Percentiles rank a stretch among this genome's conserved stretches.
These are phyloP conservation scores for Grammomys dolichurus DNA, from an alignment of 2,113 vertebrate genomes.

Conservation along the genomic window DNA sequence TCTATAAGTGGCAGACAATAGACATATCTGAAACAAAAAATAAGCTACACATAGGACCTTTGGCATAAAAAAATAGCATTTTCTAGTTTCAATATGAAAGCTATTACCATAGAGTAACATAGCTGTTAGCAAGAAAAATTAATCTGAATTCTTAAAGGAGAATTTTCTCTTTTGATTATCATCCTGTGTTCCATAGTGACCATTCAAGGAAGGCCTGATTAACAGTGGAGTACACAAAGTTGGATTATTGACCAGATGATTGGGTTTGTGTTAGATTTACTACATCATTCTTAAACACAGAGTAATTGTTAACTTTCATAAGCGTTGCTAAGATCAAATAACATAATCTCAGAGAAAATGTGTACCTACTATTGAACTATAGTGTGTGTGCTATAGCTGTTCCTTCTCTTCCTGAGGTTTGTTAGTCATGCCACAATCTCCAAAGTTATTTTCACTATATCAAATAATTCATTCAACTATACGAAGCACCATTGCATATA, in stretches of 20 bases:
- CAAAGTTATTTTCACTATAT: constrained; percentile 5
- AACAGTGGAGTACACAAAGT: neutral
- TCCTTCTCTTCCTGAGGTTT: neutral
- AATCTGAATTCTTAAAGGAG: neutral
- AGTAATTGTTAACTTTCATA: neutral
- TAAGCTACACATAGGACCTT: neutral
- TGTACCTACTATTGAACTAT: neutral
- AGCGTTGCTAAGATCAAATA: constrained; percentile 18
- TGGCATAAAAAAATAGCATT: constrained; percentile 28
- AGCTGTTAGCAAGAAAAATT: constrained; percentile 1
- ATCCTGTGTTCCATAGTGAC: neutral
- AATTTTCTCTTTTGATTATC: neutral
- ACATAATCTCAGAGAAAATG: constrained; percentile 28
- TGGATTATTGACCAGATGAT: neutral
- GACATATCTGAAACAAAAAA: constrained; percentile 58
- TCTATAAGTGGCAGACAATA: neutral
- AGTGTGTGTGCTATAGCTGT: neutral
- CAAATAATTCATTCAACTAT: neutral
- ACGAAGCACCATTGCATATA: neutral
- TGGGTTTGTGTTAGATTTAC: neutral
- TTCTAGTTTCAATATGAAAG: constrained; percentile 40
- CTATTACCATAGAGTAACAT: constrained; percentile 63
- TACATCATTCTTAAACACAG: constrained; percentile 1
- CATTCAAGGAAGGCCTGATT: neutral
- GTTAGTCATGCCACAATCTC: neutral